Evolutionary conservation across 2,797 vertebrate genomes (phyloP).

Genomic region (Parauchenoglanis ngamensis): DNA sequence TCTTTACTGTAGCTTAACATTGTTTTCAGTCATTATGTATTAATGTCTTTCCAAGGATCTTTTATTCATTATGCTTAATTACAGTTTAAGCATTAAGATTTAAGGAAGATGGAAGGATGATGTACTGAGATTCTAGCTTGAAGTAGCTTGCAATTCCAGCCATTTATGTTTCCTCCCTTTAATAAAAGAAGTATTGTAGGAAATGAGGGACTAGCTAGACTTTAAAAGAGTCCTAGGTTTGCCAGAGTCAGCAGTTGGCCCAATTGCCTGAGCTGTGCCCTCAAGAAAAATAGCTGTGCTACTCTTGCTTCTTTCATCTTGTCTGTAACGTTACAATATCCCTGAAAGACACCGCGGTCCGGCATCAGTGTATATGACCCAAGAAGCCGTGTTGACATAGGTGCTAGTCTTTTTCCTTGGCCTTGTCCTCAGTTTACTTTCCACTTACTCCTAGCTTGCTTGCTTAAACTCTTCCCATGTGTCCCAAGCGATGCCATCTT

Average conservation of each 20-base stretch:
- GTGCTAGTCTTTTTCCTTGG: slow-evolving; percentile 51
- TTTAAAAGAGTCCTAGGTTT: slow-evolving; percentile 50
- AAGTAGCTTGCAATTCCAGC: background rate
- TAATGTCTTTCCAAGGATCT: background rate
- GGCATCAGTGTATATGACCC: slow-evolving; percentile 47
- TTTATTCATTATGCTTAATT: slow-evolving; percentile 1
- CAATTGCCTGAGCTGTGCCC: slow-evolving; percentile 30
- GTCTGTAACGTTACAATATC: slow-evolving; percentile 29
- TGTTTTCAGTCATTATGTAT: slow-evolving; percentile 15
- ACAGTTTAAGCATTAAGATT: background rate
- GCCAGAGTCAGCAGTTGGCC: slow-evolving; percentile 47
- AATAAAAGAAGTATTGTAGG: slow-evolving; percentile 10
- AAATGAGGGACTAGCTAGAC: slow-evolving; percentile 34
- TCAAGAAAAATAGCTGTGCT: slow-evolving; percentile 51
- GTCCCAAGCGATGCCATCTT: slow-evolving; percentile 19
- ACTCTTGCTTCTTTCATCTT: slow-evolving; percentile 57
- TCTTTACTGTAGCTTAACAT: slow-evolving; percentile 9
- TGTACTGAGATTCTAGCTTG: background rate
- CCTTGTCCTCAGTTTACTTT: slow-evolving; percentile 43
- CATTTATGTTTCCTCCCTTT: slow-evolving; percentile 6
- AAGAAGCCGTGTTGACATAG: slow-evolving; percentile 56
- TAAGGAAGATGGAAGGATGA: background rate
- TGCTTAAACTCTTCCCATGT: slow-evolving; percentile 50
- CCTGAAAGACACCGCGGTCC: slow-evolving; percentile 47
- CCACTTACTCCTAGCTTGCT: slow-evolving; percentile 44